A percentile compares a stretch with the other conserved stretches of the same genome.
phyloP scores from a whole-genome alignment of 2,888 invertebrate species.

The Schrankia costaestrigalis region DNA sequence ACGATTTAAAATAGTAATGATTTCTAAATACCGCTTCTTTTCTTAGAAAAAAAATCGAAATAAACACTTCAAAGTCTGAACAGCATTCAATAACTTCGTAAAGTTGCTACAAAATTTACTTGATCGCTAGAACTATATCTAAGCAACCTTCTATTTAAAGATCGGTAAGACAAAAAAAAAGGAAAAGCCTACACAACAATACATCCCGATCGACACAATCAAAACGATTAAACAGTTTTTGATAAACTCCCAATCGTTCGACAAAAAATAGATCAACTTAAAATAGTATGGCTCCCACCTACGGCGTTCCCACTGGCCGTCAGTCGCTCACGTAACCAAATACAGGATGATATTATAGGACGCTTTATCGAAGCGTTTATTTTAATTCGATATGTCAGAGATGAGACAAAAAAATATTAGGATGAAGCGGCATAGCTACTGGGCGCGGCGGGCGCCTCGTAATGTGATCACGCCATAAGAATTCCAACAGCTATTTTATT shows the following conservation, averaged over 20 bases:
- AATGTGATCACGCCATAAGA: conserved; percentile 46
- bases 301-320: conserved; percentile 72
- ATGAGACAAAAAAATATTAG: conserved; percentile 63
- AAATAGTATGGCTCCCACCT: conserved; percentile 61
- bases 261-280: conserved; percentile 41
- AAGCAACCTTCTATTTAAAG: too few relatives aligned
- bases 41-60: too few relatives aligned
- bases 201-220: conserved; percentile 23
- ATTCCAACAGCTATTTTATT: conserved; percentile 29
- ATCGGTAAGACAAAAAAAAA: too few relatives aligned
- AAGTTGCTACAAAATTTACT: too few relatives aligned
- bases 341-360: conserved; percentile 75
- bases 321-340: conserved; percentile 75
- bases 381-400: conserved; percentile 80
- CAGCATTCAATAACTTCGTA: too few relatives aligned
- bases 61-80: too few relatives aligned
- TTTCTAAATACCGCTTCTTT: too few relatives aligned
- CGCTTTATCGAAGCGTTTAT: conserved; percentile 78
- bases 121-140: too few relatives aligned
- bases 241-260: conserved; percentile 20
- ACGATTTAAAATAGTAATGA: too few relatives aligned
- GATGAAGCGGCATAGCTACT: conserved; percentile 58
- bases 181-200: conserved; percentile 8
- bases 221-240: conserved; percentile 33
- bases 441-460: conserved; percentile 47